Base-by-base conservation (phyloP, 1,140 invertebrate genomes). In the Drosophila orosa region DNA sequence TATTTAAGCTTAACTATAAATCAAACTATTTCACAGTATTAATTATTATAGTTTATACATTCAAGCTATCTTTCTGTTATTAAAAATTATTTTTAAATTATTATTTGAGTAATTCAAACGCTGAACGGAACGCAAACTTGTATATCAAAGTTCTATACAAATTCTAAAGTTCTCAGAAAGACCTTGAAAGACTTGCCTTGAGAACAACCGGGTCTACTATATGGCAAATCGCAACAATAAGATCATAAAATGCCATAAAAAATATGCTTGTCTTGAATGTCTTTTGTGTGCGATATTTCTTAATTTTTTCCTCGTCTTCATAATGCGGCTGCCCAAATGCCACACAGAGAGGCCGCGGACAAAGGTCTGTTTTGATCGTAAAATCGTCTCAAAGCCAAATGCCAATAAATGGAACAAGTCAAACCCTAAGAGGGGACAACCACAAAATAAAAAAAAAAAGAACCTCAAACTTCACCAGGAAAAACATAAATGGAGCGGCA, bases 401-500 rank as follows among this genome's bases (percentile, higher is more conserved):
- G 69, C 67, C 82, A 78, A 78, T 86, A 85, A 86, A 82, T 55
- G 59, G 65, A 65, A 45, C 33, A 45, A 71, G 48, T 62, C 52
- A 47, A 44, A 58, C 25, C 27, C 48, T 40, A 37, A 44, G 40
- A 56, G 42, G 44, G 13, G 17, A 52, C 22, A 24, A 15, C 12
- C 40, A 42, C 17, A 27, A 25, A 45, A 42, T 37, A 47, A 45
- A 60, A 56, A 37, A 29, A 56, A 27, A 31, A 58, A 12, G 17
- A 42, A 12, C 44, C 9, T 27, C 15, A 27, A 47, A 39, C 35
- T 44, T 40, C 37, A 19, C 12, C 39, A 22, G 29, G 19, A 35
- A 74, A 66, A 72, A 74, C 72, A 78, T 63, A 81, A 81, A 71
- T 83, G 67, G 77, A 86, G 66, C 83, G 83, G 83, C 82, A 87